phyloP scores from a whole-genome alignment of 2,888 invertebrate genomes.

The Drosophila meridiana region DNA sequence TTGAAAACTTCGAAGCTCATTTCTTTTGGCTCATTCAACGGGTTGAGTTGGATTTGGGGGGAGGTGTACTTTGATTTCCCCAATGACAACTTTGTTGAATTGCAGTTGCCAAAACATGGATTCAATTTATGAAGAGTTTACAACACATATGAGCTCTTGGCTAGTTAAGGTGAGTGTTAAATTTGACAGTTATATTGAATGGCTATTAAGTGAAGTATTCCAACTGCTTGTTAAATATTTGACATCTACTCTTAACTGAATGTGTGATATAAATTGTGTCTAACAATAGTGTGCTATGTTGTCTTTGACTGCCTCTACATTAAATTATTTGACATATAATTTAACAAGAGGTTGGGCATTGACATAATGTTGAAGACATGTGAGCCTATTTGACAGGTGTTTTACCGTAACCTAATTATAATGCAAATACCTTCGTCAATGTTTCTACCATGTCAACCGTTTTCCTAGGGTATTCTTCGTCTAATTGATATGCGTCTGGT shows the following conservation, averaged over 20 bases:
- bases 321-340: not conserved
- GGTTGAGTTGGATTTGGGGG: not conserved
- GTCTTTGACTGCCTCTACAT: not conserved
- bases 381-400: conserved; percentile 3
- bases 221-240: not conserved
- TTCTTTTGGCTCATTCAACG: conserved; percentile 15
- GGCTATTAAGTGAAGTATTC: not conserved
- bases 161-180: conserved; percentile 2
- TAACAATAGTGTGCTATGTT: not conserved
- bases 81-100: conserved; percentile 11
- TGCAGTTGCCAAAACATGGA: not conserved
- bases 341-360: not conserved
- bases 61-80: conserved; percentile 46
- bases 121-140: conserved; percentile 16
- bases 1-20: conserved; percentile 2
- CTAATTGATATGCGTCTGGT: not conserved
- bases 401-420: not conserved
- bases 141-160: not conserved
- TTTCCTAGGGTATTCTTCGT: not conserved
- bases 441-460: not conserved
- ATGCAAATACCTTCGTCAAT: not conserved
- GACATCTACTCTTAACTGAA: not conserved
- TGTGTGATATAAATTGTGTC: no score
- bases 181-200: conserved; percentile 5
- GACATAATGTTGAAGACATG: not conserved